Evolutionary conservation across 2,797 vertebrate species (phyloP).

Genomic region (Acanthopagrus latus): DNA sequence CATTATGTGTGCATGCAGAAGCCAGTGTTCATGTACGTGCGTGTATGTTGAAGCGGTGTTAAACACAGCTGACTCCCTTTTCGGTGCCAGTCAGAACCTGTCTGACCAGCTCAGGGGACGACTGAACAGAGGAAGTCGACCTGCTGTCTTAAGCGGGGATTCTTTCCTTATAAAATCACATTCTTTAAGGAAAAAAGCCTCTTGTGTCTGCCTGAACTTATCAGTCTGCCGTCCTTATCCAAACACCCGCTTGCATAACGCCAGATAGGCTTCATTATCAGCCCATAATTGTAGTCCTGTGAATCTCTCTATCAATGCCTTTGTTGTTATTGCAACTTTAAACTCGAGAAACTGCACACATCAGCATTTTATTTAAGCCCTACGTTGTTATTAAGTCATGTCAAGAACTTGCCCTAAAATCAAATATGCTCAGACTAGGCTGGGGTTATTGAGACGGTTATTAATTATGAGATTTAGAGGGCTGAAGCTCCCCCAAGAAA

Average conservation of each 20-base stretch:
- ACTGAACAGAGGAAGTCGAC: slow-evolving; percentile 19
- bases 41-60: slow-evolving; percentile 6
- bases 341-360: slow-evolving; percentile 17
- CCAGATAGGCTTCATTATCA: slow-evolving; percentile 55
- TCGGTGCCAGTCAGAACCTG: slow-evolving; percentile 68
- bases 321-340: slow-evolving; percentile 43
- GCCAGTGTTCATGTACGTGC: background rate
- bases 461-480: slow-evolving; percentile 39
- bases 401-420: slow-evolving; percentile 23
- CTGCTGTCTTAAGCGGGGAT: slow-evolving; percentile 22
- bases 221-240: slow-evolving; percentile 46
- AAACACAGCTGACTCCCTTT: slow-evolving; percentile 35
- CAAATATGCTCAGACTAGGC: slow-evolving; percentile 18
- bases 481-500: background rate
- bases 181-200: slow-evolving; percentile 24
- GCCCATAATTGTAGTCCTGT: slow-evolving; percentile 15
- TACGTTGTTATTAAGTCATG: slow-evolving; percentile 25
- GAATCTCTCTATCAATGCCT: slow-evolving; percentile 37
- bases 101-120: slow-evolving; percentile 61
- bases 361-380: slow-evolving; percentile 38
- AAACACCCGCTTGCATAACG: slow-evolving; percentile 45
- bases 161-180: slow-evolving; percentile 29
- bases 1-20: background rate
- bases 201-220: slow-evolving; percentile 28
- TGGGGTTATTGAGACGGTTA: slow-evolving; percentile 19